Conservation (phyloP, 2,888 invertebrate genomes). For the Ceramica pisi region DNA sequence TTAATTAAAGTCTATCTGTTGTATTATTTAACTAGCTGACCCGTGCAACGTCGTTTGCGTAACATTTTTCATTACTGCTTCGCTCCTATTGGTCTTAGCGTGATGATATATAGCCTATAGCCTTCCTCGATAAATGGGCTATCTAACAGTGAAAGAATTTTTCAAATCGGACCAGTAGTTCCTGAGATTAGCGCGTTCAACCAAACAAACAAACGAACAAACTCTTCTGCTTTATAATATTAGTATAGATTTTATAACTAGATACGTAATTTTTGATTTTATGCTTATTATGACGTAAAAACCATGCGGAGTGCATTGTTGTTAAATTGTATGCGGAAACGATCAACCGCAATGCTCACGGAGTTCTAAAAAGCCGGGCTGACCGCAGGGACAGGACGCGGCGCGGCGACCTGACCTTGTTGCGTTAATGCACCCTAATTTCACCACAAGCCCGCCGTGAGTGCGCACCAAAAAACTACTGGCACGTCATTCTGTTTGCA, state of each 20-base stretch:
- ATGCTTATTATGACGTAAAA: slow-evolving; percentile 54
- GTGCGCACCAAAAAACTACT: slow-evolving; percentile 84
- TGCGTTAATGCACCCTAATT: slow-evolving; percentile 90
- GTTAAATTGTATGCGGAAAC: slow-evolving; percentile 75
- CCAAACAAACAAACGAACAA: no score
- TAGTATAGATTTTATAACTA: slow-evolving; percentile 45
- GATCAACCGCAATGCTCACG: slow-evolving; percentile 80
- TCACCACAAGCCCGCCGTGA: slow-evolving; percentile 79
- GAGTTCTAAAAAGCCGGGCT: slow-evolving; percentile 73
- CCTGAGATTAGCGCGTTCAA: no score
- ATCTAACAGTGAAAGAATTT: no score
- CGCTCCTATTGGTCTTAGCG: no score
- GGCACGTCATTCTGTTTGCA: slow-evolving; percentile 88
- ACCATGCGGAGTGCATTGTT: slow-evolving; percentile 64
- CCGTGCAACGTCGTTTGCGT: no score
- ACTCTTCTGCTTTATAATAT: no score
- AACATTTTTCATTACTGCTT: no score
- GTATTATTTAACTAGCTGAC: slow-evolving; percentile 38
- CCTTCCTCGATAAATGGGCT: no score
- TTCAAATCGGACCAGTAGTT: no score
- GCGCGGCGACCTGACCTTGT: slow-evolving; percentile 84
- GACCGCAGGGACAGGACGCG: slow-evolving; percentile 75
- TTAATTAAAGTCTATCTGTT: slow-evolving; percentile 46
- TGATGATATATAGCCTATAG: no score
- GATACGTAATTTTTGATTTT: slow-evolving; percentile 41